Base-by-base conservation (phyloP, 2,888 invertebrate species). In the Oscheius sp. region DNA sequence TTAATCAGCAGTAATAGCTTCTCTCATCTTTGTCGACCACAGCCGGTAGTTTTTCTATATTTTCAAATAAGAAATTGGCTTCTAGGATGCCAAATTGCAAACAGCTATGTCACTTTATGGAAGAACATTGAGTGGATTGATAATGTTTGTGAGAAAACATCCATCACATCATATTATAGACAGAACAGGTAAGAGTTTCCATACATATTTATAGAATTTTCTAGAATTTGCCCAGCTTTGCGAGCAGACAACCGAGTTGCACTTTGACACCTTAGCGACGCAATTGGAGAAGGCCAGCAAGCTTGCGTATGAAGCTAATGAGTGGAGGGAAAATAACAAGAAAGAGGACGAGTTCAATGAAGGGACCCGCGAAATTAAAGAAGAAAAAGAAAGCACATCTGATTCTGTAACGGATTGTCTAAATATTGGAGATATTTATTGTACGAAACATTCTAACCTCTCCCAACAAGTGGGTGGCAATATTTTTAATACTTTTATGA, bases 41-140 rank as follows among this genome's bases (percentile, higher is more conserved):
- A 66, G 13, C 52, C 52, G 6, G 66, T 49, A 49, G 16, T 49
- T 43, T 35, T 35, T 35, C 5, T 35, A 35, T 46, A 23, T 35
- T 49, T 7, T 21, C 3, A 49, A 49, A 49, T 49, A 7, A 21
- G n/a, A 56, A 6, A 27, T 70, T 43, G 70, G 69, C 16, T n/a
- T n/a, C n/a, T 46, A 46, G 56, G 68, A 61, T 25, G 23, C 52
- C 1, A 73, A 94, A 66, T 91, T 97, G 43, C 96, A 96, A 91
- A 96, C 95, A 81, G 94, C 97, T 52, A 92, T 99, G 89, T 94
- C 94, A 27, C 91, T 99, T 27, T 99, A 98, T 91, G 95, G 96
- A 1, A 92, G 93, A 88, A 95, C 95, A 88, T 91, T 99, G 76
- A 93, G 93, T 87, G 98, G 94, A 13, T 91, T 94, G 64, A 96